phyloP scores from a whole-genome alignment of 2,113 vertebrate genomes.

The Xiphophorus hellerii region DNA sequence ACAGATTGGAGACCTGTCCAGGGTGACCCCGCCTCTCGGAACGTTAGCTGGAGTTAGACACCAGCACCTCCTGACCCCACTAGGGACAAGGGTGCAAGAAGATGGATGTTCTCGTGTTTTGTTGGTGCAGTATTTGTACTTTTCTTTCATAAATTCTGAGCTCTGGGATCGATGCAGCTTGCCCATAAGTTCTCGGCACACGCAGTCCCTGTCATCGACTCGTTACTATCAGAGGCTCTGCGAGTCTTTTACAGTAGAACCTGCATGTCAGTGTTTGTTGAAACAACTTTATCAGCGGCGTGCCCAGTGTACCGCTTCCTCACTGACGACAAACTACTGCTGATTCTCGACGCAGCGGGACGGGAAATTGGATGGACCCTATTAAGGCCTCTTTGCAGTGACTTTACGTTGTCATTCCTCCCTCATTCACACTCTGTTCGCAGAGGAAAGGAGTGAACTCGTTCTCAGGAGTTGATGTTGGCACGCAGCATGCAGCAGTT shows the following conservation, averaged over 20 bases:
- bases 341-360: constrained; percentile 62
- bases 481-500: constrained; percentile 44
- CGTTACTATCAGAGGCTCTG: constrained; percentile 15
- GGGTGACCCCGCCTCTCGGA: too few species aligned
- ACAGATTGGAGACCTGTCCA: too few species aligned
- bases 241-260: background rate
- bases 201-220: constrained; percentile 56
- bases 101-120: background rate
- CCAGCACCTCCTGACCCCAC: too few species aligned
- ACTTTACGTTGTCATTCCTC: constrained; percentile 20
- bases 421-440: constrained; percentile 7
- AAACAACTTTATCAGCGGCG: constrained; percentile 15
- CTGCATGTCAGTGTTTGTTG: constrained; percentile 2
- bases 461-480: constrained; percentile 37
- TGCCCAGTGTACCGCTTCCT: constrained; percentile 39
- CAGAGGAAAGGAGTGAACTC: background rate
- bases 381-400: constrained; percentile 40
- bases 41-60: too few species aligned
- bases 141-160: background rate
- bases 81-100: too few species aligned
- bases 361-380: constrained; percentile 52
- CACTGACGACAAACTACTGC: constrained; percentile 41
- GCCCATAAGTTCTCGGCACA: constrained; percentile 33
- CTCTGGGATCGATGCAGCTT: constrained; percentile 10
- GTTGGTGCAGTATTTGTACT: background rate